A percentile compares a stretch with the other conserved stretches of the same genome.
Evolutionary conservation across 2,113 vertebrate genomes (phyloP).

Genomic region (Crotalus viridis): DNA sequence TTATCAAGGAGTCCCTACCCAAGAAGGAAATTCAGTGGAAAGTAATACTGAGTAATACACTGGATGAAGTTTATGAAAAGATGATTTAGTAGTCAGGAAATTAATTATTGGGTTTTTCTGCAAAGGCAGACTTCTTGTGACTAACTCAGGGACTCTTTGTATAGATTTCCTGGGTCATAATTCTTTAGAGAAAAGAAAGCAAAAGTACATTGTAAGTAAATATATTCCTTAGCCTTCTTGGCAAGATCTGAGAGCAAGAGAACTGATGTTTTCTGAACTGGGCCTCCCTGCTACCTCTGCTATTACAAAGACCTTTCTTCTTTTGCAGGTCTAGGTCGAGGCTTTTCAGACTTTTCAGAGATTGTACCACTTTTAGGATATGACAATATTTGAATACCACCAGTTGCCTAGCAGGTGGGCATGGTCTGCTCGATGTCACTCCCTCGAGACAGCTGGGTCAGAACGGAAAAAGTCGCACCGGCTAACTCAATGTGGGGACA

Average conservation of each 20-base stretch:
- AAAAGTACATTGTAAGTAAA: not conserved
- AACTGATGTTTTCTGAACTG: not conserved
- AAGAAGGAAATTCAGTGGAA: conserved; percentile 44
- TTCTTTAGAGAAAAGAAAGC: conserved; percentile 3
- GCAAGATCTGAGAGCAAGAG: not conserved
- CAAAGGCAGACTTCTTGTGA: conserved; percentile 34
- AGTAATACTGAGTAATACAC: conserved; percentile 45
- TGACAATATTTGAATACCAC: no score
- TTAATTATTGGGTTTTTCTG: conserved; percentile 63
- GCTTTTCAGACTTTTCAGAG: no score
- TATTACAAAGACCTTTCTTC: not conserved
- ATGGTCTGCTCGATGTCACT: no score
- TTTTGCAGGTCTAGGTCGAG: not conserved
- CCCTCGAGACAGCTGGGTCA: no score
- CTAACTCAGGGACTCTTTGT: conserved; percentile 6
- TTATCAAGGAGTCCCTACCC: conserved; percentile 32
- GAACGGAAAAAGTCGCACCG: no score
- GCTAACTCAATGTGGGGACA: no score
- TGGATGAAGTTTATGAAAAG: conserved; percentile 44
- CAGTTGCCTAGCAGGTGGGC: no score
- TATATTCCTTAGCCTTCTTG: not conserved
- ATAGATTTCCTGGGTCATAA: not conserved
- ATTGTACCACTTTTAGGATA: no score
- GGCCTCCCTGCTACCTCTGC: not conserved
- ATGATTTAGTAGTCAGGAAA: conserved; percentile 43